A percentile compares a stretch with the other conserved stretches of the same genome.
These are phyloP conservation scores for Ivindomyrus marchei DNA, from an alignment of 2,113 vertebrate genomes.

Conservation along the genomic window DNA sequence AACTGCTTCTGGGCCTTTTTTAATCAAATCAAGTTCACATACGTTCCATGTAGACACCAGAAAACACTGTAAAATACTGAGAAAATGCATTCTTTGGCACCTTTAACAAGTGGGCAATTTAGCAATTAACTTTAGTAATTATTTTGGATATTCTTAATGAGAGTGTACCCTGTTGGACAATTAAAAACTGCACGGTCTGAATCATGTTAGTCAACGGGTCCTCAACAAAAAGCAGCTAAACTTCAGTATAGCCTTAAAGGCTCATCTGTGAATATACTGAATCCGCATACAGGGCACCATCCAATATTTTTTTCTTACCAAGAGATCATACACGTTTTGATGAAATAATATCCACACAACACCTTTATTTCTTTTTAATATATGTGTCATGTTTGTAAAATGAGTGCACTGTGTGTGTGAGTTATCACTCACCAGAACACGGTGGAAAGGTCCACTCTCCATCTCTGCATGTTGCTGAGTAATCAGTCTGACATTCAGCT, in stretches of 20 bases:
- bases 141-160: too few relatives aligned
- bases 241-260: too few relatives aligned
- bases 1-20: background rate
- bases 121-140: too few relatives aligned
- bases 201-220: background rate
- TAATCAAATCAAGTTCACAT: too few relatives aligned
- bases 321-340: background rate
- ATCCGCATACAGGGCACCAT: too few relatives aligned
- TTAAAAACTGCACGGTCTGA: background rate
- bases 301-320: too few relatives aligned
- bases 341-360: background rate
- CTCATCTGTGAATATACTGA: too few relatives aligned
- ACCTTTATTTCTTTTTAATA: background rate
- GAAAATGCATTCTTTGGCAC: too few relatives aligned
- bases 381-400: background rate
- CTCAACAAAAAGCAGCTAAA: background rate
- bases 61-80: too few relatives aligned
- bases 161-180: too few relatives aligned
- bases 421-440: conserved; percentile 6
- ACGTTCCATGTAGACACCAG: too few relatives aligned
- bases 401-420: background rate
- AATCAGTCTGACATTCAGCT: background rate
- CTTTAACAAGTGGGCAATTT: too few relatives aligned
- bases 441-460: conserved; percentile 11
- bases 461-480: background rate